Evolutionary conservation across 2,797 vertebrate species (phyloP).

Genomic region (Myioborus miniatus): DNA sequence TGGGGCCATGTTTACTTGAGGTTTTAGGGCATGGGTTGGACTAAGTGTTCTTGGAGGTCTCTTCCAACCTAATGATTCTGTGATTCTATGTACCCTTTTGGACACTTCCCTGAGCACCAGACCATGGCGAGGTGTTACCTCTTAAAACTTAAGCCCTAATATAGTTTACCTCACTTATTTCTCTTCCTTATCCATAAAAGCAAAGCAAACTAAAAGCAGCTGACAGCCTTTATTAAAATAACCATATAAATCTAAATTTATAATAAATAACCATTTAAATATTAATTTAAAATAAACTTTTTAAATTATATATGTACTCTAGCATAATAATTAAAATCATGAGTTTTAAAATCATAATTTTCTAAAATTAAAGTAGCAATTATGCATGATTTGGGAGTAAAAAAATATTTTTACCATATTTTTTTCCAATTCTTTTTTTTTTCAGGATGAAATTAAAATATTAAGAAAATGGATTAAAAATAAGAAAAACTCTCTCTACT

Average conservation of each 20-base stretch:
- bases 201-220: neutral
- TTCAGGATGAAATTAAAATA: neutral
- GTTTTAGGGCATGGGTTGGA: neutral
- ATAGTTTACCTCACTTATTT: neutral
- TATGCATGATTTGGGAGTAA: neutral
- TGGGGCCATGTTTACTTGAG: neutral
- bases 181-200: neutral
- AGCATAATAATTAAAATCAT: neutral
- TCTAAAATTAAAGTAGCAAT: neutral
- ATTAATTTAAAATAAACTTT: neutral
- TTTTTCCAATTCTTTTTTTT: neutral
- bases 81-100: neutral
- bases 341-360: neutral
- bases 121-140: neutral
- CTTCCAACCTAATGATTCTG: neutral
- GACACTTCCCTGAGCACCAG: neutral
- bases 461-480: neutral
- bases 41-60: neutral
- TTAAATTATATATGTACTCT: neutral
- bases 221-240: neutral
- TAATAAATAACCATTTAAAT: neutral
- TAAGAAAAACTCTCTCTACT: neutral
- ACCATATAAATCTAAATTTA: neutral
- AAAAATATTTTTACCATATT: rapidly evolving
- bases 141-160: neutral